Percentiles rank a stretch among this genome's conserved stretches.
Evolutionary conservation across 2,797 vertebrate species (phyloP).

Genomic region (Phrynocephalus guinanensis): DNA sequence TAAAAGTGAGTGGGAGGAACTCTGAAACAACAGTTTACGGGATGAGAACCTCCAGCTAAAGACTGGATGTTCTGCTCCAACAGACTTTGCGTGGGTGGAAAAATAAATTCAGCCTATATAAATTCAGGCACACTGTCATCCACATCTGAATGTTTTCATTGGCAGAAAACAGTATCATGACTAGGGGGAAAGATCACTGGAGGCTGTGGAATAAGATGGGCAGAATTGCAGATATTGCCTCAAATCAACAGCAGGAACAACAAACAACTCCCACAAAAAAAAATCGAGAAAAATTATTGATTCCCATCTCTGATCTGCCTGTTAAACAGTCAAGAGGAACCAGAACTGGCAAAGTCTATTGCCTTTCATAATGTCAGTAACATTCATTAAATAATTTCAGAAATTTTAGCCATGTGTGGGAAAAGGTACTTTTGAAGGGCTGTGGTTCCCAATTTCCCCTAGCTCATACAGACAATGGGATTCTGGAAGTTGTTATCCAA

Average conservation of each 20-base stretch:
- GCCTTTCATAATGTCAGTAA: background rate
- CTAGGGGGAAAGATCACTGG: constrained; percentile 39
- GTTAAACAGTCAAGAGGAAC: background rate
- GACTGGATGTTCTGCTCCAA: constrained; percentile 14
- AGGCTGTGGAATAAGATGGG: constrained; percentile 44
- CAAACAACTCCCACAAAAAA: background rate
- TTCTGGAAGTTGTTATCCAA: too few relatives aligned
- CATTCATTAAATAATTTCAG: constrained; percentile 41
- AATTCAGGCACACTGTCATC: background rate
- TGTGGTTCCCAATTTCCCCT: too few relatives aligned
- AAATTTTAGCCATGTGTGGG: background rate
- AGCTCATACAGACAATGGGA: too few relatives aligned
- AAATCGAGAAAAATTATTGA: background rate
- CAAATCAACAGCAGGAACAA: background rate
- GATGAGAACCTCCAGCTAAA: constrained; percentile 39
- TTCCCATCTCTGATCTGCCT: background rate
- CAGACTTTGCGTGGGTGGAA: constrained; percentile 22
- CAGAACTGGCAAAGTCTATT: constrained; percentile 37
- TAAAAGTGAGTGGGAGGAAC: constrained; percentile 51
- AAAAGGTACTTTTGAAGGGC: too few relatives aligned
- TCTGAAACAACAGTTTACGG: constrained; percentile 34
- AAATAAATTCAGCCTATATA: background rate
- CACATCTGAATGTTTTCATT: constrained; percentile 14
- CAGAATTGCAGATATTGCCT: background rate
- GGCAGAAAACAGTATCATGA: constrained; percentile 51